Percentiles rank a stretch among this genome's conserved stretches.
These are phyloP conservation scores for Siniperca chuatsi DNA, from an alignment of 2,113 vertebrate genomes.

Conservation along the genomic window DNA sequence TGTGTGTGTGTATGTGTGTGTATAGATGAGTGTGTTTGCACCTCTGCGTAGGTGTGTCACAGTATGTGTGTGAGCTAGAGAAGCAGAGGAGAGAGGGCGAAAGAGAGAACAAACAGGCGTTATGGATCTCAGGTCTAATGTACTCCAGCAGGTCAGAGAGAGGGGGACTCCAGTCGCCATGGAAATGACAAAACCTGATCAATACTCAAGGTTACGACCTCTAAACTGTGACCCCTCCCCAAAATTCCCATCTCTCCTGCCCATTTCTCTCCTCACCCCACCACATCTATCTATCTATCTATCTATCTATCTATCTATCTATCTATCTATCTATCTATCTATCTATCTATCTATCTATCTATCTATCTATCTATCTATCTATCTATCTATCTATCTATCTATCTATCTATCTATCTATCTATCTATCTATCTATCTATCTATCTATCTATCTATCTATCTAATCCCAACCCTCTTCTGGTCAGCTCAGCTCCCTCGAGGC, in stretches of 20 bases:
- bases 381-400: constrained; percentile 16
- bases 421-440: background rate
- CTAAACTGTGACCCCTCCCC: constrained; percentile 68
- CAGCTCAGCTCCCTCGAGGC: background rate
- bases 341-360: constrained; percentile 35
- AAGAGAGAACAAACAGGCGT: constrained; percentile 75
- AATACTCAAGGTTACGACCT: constrained; percentile 97
- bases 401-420: constrained; percentile 43
- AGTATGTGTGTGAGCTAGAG: constrained; percentile 41
- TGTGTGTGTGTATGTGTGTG: constrained; percentile 69
- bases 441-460: background rate
- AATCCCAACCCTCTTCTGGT: background rate
- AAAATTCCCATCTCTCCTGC: constrained; percentile 43
- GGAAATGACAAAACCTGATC: constrained; percentile 98
- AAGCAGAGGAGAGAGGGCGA: constrained; percentile 36
- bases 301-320: constrained; percentile 4
- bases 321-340: constrained; percentile 39
- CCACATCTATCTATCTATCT: constrained; percentile 52
- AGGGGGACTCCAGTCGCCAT: constrained; percentile 92
- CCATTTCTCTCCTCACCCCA: constrained; percentile 15
- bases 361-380: constrained; percentile 7
- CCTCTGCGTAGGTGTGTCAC: constrained; percentile 69
- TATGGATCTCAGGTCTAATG: constrained; percentile 99
- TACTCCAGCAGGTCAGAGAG: constrained; percentile 96
- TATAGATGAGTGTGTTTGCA: constrained; percentile 66